Conservation (phyloP, 2,113 vertebrate species). For the Hydrochoerus hydrochaeris region DNA sequence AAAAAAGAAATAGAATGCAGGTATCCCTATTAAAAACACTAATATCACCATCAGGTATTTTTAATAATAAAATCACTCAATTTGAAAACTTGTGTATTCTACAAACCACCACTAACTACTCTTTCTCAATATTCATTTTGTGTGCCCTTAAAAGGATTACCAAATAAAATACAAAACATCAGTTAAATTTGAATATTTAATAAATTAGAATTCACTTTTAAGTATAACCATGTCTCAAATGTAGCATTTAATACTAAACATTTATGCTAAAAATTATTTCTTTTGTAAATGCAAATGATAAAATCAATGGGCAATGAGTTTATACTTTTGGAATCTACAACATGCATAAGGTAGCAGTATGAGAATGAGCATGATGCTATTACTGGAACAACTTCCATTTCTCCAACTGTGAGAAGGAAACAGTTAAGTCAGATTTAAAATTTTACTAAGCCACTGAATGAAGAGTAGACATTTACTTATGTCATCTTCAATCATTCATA, state of each 20-base stretch:
- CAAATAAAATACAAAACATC: slow-evolving; percentile 2
- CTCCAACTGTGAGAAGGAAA: not conserved
- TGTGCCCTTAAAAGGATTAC: not conserved
- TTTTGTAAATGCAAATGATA: not conserved
- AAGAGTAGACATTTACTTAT: slow-evolving; percentile 1
- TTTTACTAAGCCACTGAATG: not conserved
- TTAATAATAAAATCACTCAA: not conserved
- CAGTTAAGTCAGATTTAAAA: not conserved
- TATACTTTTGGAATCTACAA: not conserved
- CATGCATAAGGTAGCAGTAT: not conserved
- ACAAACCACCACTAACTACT: not conserved
- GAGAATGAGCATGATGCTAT: not conserved
- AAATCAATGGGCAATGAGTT: not conserved
- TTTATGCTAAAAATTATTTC: not conserved
- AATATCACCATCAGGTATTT: not conserved
- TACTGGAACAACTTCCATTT: not conserved
- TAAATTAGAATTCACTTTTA: not conserved
- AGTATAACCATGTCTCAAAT: slow-evolving; percentile 8
- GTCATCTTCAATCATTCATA: not conserved
- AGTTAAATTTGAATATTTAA: slow-evolving; percentile 1
- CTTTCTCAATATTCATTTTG: not conserved
- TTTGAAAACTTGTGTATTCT: not conserved
- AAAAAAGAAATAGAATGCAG: not conserved
- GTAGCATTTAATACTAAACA: not conserved
- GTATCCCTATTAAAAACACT: not conserved